Evolutionary conservation across 2,113 vertebrate genomes (phyloP), one percentile per base, ranked within the genome.

Genomic region (Plotosus lineatus): DNA sequence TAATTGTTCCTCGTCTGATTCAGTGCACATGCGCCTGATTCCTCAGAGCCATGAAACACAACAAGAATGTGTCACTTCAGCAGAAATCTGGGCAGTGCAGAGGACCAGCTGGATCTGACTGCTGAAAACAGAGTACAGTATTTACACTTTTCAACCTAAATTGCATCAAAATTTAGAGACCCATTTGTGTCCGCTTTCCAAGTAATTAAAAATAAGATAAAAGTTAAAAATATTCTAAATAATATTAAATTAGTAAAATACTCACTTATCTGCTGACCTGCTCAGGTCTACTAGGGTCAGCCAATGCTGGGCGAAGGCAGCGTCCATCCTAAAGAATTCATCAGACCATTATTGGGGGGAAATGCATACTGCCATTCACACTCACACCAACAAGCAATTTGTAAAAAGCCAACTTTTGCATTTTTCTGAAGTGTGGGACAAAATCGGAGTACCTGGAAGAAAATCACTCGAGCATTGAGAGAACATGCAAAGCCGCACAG

Each of bases 41-140:
- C 40, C 23, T 33, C 65, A 28, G 40, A 44, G n/a, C 65, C 40
- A 15, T 44, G 40, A 69, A 69, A 69, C 40, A 42, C 65, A 68
- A n/a, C 65, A 46, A 77, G 61, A 77, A 61, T 77, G 6, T 63
- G 40, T 51, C 31, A 65, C 60, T 51, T 63, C 31, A 66, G 76
- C 76, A 78, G 58, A 51, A 65, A 77, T 8, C 42, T 4, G 3
- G 6, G 63, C 33, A 65, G 4, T 19, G 38, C 56, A 31, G 46
- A 53, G 19, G 33, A 23, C 33, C 28, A 50, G 44, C 9, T 4
- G 28, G 4, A 11, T 12, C 17, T 36, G 1, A 7, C 11, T 50
- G 28, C 7, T 74, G 19, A n/a, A 48, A 21, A 15, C 4, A 38
- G 14, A 40, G 1, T 55, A 26, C 2, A 40, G 1, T 55, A 26